Evolutionary conservation across 37 sponge, comb jelly and placozoan genomes (phyloP).

Genomic region (Crambe crambe): DNA sequence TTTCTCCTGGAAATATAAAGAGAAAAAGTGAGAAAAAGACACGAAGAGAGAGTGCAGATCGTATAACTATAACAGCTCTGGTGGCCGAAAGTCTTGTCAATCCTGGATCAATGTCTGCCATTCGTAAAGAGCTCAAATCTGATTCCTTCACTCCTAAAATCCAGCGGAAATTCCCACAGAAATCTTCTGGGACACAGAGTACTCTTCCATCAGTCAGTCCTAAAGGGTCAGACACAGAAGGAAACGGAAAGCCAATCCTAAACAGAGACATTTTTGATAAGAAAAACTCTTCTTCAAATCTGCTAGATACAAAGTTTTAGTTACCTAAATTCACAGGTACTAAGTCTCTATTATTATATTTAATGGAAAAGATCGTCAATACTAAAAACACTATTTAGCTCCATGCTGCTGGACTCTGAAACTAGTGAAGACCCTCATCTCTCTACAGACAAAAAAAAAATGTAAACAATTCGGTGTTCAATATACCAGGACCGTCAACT

Average conservation of each 20-base stretch:
- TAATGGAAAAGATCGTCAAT: too few species aligned
- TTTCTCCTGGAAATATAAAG: neutral
- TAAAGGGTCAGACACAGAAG: neutral
- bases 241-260: neutral
- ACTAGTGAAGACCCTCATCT: too few species aligned
- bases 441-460: too few species aligned
- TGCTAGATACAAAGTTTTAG: too few species aligned
- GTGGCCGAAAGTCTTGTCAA: slow-evolving; percentile 56
- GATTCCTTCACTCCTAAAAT: slow-evolving; percentile 73
- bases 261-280: neutral
- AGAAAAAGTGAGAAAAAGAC: neutral
- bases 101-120: slow-evolving; percentile 63
- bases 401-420: too few species aligned
- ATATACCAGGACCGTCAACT: too few species aligned
- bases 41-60: neutral
- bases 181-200: slow-evolving; percentile 4
- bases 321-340: too few species aligned
- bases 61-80: slow-evolving; percentile 44
- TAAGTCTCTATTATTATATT: too few species aligned
- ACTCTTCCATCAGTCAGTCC: slow-evolving; percentile 32
- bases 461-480: too few species aligned
- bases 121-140: slow-evolving; percentile 62
- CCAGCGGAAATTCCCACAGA: slow-evolving; percentile 39
- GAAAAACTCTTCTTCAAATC: too few species aligned
- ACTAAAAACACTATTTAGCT: too few species aligned